Conservation (phyloP, 2,797 vertebrate species). For the Mus caroli region DNA sequence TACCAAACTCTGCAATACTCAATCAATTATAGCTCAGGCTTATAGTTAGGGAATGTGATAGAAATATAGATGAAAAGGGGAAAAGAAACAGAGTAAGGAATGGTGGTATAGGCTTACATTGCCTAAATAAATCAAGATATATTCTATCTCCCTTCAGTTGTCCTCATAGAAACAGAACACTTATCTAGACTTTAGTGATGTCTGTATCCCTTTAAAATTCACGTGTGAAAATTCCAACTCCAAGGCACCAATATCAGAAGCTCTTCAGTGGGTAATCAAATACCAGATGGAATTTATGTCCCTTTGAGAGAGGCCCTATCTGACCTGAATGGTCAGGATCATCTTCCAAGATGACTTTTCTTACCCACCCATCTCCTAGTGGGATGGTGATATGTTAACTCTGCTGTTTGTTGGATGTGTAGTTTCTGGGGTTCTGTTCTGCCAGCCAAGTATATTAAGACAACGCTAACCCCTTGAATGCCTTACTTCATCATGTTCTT, state of each 20-base stretch:
- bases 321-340: not conserved
- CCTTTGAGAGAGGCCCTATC: not conserved
- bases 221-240: not conserved
- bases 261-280: not conserved
- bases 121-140: not conserved
- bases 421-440: not conserved
- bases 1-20: conserved; percentile 51
- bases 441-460: not conserved
- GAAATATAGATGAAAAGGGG: not conserved
- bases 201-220: not conserved
- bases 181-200: not conserved
- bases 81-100: conserved; percentile 44
- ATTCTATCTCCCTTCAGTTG: not conserved
- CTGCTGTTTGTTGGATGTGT: not conserved
- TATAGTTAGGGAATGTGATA: conserved; percentile 49
- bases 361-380: not conserved
- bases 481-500: not conserved
- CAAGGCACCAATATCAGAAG: not conserved
- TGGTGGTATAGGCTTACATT: not conserved
- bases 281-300: not conserved
- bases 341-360: not conserved
- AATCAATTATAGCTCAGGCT: conserved; percentile 71
- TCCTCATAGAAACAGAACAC: conserved; percentile 8
- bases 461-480: not conserved
- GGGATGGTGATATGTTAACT: not conserved